Evolutionary conservation across 2,113 vertebrate genomes (phyloP), one percentile per base, ranked within the genome.

Genomic region (Heterotilapia buettikoferi): DNA sequence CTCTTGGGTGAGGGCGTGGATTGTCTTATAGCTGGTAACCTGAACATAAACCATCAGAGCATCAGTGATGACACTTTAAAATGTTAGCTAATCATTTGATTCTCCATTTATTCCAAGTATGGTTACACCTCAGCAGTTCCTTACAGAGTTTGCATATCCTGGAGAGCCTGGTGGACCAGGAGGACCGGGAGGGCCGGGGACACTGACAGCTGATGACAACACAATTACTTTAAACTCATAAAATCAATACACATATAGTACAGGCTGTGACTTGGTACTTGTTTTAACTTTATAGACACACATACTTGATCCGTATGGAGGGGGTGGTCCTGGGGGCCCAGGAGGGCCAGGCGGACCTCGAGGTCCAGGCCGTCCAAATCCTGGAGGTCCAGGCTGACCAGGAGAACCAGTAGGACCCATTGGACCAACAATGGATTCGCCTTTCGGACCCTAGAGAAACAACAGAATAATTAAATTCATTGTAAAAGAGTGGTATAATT

Each of bases 151-250:
- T 90, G 96, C 93, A 86, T 96, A 88, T 93, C 97, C 97, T 11
- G 97, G 95, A 63, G 96, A 40, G 9, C 98, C 98, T 38, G 97
- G 97, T 53, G 97, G 96, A 84, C 98, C 98, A 0, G 97, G 97
- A 89, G 98, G 97, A 40, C 98, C 98, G 3, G 98, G 98, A 7
- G 98, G 98, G 9, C 98, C 98, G 6, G 98, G 97, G 81, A 97
- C 73, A 53, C 93, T 93, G 5, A 95, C 94, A 86, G 94, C 96
- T 97, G 92, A 93, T 87, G 47, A 94, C 45, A 86, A 89, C 66
- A 85, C 2, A 80, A 38, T 84, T 26, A 47, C 31, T 71, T 59
- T 43, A 1, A 82, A 36, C 13, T 50, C 6, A 56, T 54, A 36
- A 26, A 21, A 79, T 18, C 45, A 9, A n/a, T 13, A 12, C 56